A percentile compares a stretch with the other conserved stretches of the same genome.
Conservation (phyloP, 2,113 vertebrate species). For the Cynopterus brachyotis region DNA sequence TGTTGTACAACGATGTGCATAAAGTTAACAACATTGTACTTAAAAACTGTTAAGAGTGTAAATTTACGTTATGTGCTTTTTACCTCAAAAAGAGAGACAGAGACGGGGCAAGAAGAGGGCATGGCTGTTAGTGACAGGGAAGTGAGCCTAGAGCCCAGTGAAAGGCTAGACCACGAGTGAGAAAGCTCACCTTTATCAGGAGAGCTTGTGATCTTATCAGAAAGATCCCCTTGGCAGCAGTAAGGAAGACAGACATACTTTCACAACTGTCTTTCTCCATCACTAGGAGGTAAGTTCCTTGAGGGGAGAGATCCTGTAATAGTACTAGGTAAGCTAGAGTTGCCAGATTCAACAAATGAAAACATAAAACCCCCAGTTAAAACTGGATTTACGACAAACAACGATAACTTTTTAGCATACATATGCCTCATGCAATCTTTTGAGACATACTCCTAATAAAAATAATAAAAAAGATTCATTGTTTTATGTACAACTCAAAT, state of each 20-base stretch:
- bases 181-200: background rate
- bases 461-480: background rate
- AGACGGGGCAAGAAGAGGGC: no score
- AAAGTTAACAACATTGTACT: background rate
- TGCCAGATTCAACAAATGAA: background rate
- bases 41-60: background rate
- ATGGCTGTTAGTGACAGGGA: background rate
- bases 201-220: background rate
- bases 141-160: background rate
- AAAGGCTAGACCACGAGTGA: accelerated
- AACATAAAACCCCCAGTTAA: background rate
- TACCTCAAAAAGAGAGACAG: background rate
- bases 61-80: background rate
- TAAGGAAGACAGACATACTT: background rate
- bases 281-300: background rate
- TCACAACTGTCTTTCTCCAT: background rate
- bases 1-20: background rate
- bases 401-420: background rate
- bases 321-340: background rate
- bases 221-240: background rate
- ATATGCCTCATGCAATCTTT: background rate
- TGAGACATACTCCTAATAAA: background rate
- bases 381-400: background rate
- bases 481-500: background rate
- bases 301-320: background rate